Base-by-base conservation (phyloP, 2,797 vertebrate species). In the Bucorvus abyssinicus region DNA sequence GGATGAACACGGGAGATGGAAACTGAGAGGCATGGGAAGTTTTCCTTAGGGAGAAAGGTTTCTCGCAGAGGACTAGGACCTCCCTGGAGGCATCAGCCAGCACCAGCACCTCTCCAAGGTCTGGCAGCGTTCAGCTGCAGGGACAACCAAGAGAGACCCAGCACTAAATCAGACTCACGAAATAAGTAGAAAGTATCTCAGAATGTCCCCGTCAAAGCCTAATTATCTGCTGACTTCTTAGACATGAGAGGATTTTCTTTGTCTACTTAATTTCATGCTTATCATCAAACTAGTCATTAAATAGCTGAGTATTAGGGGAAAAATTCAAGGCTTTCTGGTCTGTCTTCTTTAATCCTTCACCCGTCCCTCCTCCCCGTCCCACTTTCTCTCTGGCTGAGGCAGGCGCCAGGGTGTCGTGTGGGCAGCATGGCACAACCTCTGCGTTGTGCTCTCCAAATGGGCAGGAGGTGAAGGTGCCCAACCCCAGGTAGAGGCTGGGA, bases 181-280 rank as follows among this genome's bases (percentile, higher is more conserved):
- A 95, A 86, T 45, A 70, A 84, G 74, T 10, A 79, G 40, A 91
- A 96, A 94, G 68, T 77, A 84, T 59, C 87, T 84, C 84, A 86
- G 76, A 95, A 91, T 60, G 84, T 93, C 80, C 52, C 84, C 89
- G 88, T 90, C 78, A 90, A 89, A 96, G 73, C 59, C 87, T 83
- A 95, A 94, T 96, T 96, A 94, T 85, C 93, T 80, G 53, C 90
- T 92, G 80, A 92, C 60, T 93, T 95, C 87, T 96, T 75, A 94
- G 95, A 96, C 95, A 63, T 42, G 64, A 55, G 93, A 95, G 94
- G 95, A 95, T 94, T 95, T 91, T 91, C 87, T 96, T 96, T 96
- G 96, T 97, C 95, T 95, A 85, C 92, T 96, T 97, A 93, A 97
- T 97, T 96, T 97, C 95, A 97, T 95, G 94, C 94, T 97, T 97